phyloP scores from a whole-genome alignment of 2,113 vertebrate species.

The Stercorarius parasiticus region DNA sequence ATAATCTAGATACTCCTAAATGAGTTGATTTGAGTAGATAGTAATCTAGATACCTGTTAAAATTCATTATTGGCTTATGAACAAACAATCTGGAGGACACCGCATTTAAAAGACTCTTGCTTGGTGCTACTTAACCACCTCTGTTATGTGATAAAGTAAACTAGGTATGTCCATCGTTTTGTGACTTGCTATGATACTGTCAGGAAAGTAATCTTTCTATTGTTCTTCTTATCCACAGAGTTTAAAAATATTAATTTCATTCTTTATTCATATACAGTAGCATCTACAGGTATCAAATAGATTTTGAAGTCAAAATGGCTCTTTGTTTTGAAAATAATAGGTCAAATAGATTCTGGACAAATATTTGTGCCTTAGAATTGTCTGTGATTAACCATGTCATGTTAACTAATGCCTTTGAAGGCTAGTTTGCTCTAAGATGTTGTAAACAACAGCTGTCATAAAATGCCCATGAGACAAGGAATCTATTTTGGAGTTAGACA shows the following conservation, averaged over 20 bases:
- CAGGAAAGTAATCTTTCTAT: background rate
- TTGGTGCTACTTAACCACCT: background rate
- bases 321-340: background rate
- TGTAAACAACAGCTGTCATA: background rate
- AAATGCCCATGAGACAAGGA: background rate
- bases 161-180: background rate
- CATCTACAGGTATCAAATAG: background rate
- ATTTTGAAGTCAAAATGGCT: background rate
- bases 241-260: background rate
- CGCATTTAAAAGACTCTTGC: background rate
- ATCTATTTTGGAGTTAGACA: background rate
- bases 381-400: background rate
- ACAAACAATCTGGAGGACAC: background rate
- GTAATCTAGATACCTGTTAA: background rate
- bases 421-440: background rate
- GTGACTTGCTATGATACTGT: background rate
- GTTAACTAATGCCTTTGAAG: background rate
- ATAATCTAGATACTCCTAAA: background rate
- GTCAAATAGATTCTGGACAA: background rate
- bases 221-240: background rate
- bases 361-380: background rate
- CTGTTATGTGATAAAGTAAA: background rate
- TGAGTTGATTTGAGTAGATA: background rate
- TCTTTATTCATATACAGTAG: background rate
- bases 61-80: background rate